Evolutionary conservation across 2,888 invertebrate species (phyloP).

Genomic region (Cloeon dipterum): DNA sequence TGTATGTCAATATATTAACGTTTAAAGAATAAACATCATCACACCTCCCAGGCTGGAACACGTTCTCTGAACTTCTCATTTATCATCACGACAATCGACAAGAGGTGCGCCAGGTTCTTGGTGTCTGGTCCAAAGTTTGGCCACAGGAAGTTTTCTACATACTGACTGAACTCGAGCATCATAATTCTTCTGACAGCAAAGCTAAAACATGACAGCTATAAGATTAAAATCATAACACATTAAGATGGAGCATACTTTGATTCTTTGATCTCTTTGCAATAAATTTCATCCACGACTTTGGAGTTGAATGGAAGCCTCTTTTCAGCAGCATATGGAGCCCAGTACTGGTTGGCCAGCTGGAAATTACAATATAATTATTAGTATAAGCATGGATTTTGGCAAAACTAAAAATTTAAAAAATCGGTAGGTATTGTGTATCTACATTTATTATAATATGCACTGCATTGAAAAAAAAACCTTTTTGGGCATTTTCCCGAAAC

Average conservation of each 20-base stretch:
- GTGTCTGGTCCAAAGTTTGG: slow-evolving; percentile 64
- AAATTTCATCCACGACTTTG: slow-evolving; percentile 69
- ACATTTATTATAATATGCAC: too few species aligned
- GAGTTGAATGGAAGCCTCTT: slow-evolving; percentile 51
- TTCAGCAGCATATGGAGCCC: slow-evolving; percentile 65
- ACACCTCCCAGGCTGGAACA: slow-evolving; percentile 83
- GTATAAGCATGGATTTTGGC: too few species aligned
- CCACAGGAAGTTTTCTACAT: slow-evolving; percentile 92
- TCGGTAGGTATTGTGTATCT: too few species aligned
- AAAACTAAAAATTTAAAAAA: too few species aligned
- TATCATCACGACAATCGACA: slow-evolving; percentile 95
- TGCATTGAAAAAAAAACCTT: too few species aligned
- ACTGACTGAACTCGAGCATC: slow-evolving; percentile 93
- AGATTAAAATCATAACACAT: not conserved
- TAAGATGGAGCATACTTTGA: slow-evolving; percentile 35
- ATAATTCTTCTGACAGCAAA: slow-evolving; percentile 73
- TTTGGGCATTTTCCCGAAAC: too few species aligned
- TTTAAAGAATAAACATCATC: not conserved
- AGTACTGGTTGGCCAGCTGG: slow-evolving; percentile 75
- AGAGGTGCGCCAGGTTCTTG: slow-evolving; percentile 65
- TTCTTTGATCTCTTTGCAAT: slow-evolving; percentile 62
- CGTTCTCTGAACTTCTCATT: slow-evolving; percentile 97
- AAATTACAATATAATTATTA: slow-evolving; percentile 14
- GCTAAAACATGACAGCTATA: slow-evolving; percentile 17
- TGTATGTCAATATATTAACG: not conserved